phyloP scores from a whole-genome alignment of 2,113 vertebrate species.

The Nymphicus hollandicus region DNA sequence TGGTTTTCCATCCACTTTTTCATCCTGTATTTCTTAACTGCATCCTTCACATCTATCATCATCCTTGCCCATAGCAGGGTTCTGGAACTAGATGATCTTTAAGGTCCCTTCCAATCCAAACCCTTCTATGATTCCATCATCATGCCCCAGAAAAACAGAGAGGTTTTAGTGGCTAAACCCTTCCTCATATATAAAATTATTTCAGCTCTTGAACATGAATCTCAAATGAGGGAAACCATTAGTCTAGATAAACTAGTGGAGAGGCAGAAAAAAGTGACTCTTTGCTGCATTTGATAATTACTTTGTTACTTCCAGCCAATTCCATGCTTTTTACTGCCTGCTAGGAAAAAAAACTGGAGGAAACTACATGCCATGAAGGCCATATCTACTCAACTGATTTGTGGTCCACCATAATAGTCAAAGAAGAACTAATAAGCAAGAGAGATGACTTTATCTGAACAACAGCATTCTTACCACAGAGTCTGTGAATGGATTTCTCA shows the following conservation, averaged over 20 bases:
- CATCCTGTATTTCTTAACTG: background rate
- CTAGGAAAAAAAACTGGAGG: background rate
- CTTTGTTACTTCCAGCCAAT: background rate
- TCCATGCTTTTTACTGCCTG: background rate
- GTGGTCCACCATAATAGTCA: background rate
- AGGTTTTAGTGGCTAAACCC: background rate
- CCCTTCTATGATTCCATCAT: background rate
- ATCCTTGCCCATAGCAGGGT: background rate
- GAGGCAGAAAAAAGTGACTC: background rate
- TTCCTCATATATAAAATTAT: background rate
- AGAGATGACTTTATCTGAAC: background rate
- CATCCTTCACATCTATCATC: background rate
- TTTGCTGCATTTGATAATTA: background rate
- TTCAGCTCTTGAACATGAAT: background rate
- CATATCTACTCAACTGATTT: background rate
- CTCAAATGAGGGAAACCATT: background rate
- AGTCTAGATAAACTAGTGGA: background rate
- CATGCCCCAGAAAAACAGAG: background rate
- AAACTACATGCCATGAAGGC: background rate
- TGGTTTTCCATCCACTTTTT: background rate
- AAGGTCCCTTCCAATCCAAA: background rate
- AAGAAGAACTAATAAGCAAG: background rate
- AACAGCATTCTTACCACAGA: slow-evolving; percentile 84
- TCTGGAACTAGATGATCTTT: background rate
- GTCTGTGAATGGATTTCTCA: slow-evolving; percentile 92